Evolutionary conservation across 2,888 invertebrate species (phyloP).

Genomic region (Vanessa cardui): DNA sequence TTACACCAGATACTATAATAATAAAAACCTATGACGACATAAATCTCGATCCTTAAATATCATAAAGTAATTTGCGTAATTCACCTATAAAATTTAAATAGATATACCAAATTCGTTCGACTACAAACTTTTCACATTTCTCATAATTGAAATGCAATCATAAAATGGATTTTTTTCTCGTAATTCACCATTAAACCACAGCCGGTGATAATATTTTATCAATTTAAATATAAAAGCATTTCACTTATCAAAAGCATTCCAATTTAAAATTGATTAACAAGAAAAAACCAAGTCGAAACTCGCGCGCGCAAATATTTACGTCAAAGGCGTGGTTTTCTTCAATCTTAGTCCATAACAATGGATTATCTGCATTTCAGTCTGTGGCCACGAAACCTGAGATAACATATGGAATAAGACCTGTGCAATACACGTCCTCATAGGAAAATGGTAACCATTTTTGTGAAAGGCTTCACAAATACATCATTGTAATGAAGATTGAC

Average conservation of each 20-base stretch:
- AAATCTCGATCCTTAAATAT: too few species aligned
- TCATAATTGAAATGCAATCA: too few species aligned
- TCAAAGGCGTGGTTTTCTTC: slow-evolving; percentile 58
- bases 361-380: slow-evolving; percentile 49
- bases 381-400: slow-evolving; percentile 43
- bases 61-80: too few species aligned
- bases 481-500: too few species aligned
- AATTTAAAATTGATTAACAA: slow-evolving; percentile 10
- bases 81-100: too few species aligned
- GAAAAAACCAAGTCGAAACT: slow-evolving; percentile 25
- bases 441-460: too few species aligned
- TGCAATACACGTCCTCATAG: background rate
- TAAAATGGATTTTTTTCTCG: too few species aligned
- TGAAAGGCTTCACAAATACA: too few species aligned
- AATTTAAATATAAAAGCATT: background rate
- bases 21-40: too few species aligned
- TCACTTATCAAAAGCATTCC: slow-evolving; percentile 2
- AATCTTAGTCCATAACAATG: slow-evolving; percentile 50
- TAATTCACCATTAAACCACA: background rate
- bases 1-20: too few species aligned
- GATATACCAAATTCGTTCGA: too few species aligned
- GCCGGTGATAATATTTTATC: background rate
- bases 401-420: background rate
- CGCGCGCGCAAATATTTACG: slow-evolving; percentile 57
- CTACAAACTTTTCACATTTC: too few species aligned